These are phyloP conservation scores for Panulirus ornatus DNA, from an alignment of 1,140 invertebrate genomes.

Conservation along the genomic window DNA sequence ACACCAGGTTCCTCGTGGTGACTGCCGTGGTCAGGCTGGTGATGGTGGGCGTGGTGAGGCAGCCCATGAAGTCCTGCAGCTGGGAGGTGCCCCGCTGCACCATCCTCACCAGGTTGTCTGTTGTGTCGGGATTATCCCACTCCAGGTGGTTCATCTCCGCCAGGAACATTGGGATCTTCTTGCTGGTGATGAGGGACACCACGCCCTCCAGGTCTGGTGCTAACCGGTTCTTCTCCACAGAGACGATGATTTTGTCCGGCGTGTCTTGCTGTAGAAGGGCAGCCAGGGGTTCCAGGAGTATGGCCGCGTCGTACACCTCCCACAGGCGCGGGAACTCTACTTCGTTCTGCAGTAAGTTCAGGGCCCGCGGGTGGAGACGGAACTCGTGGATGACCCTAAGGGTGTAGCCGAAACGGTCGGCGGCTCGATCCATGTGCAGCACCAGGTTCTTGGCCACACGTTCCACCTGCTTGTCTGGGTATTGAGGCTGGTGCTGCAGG, in stretches of 20 bases:
- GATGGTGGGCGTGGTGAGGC: slow-evolving; percentile 46
- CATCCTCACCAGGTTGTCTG: slow-evolving; percentile 43
- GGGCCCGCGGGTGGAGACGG: background rate
- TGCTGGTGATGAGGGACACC: background rate
- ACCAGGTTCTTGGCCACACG: slow-evolving; percentile 42
- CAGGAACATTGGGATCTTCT: slow-evolving; percentile 47
- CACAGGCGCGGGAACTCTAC: slow-evolving; percentile 50
- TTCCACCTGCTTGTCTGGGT: slow-evolving; percentile 28
- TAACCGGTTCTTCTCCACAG: slow-evolving; percentile 14
- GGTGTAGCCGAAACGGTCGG: slow-evolving; percentile 46
- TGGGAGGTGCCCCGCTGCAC: slow-evolving; percentile 24
- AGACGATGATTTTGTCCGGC: slow-evolving; percentile 43
- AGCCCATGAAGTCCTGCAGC: slow-evolving; percentile 69
- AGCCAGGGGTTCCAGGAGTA: slow-evolving; percentile 25
- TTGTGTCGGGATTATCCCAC: slow-evolving; percentile 18
- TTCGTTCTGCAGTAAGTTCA: slow-evolving; percentile 21
- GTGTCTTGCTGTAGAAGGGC: slow-evolving; percentile 5
- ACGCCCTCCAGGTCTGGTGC: slow-evolving; percentile 45
- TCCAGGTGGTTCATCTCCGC: slow-evolving; percentile 67
- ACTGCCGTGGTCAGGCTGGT: slow-evolving; percentile 8
- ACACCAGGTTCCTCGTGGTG: slow-evolving; percentile 45
- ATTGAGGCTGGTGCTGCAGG: background rate
- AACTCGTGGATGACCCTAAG: slow-evolving; percentile 43
- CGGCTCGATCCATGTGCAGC: slow-evolving; percentile 60
- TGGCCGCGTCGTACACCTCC: slow-evolving; percentile 49